Evolutionary conservation across 2,113 vertebrate species (phyloP), one percentile per base, ranked within the genome.

Genomic region (Ibidorhyncha struthersii): DNA sequence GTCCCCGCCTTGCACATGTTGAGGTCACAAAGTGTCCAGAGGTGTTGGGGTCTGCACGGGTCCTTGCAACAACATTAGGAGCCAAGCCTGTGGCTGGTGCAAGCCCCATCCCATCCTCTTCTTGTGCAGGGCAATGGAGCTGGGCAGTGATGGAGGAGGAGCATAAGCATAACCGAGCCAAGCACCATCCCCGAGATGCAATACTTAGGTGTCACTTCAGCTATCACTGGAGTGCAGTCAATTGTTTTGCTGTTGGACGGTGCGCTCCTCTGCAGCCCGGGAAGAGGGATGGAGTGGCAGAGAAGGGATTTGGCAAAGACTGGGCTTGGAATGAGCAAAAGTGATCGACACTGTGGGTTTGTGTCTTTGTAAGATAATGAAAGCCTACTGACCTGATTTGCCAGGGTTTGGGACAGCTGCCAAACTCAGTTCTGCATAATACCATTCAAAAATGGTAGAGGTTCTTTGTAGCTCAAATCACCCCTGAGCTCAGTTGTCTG

Each of bases 1-100:
- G 36, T 67, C 49, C 29, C 20, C 49, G 40, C n/a, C 50, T 66
- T 87, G 59, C 40, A 65, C 18, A 27, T 0, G 0, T 5, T 74
- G 66, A 84, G 27, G 14, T 22, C 27, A 29, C 1, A 0, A 56
- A 15, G 10, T 6, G 11, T 53, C 38, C 20, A 22, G 45, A 70
- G 23, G 2, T 4, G 20, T 4, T 71, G 27, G 12, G 9, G 21
- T 58, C 22, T 40, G 22, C 45, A 10, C 4, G 1, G 13, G 30
- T 86, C 40, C 40, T 41, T 34, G 36, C 20, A 70, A 32, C 26
- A 78, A 36, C 25, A 10, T 14, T 40, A 38, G 23, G 30, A 50
- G 50, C 17, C 1, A 5, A 70, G 18, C 30, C 21, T 3, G 0
- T 9, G 53, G 59, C 30, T 80, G 10, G 10, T 61, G 26, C n/a